Percentiles rank a stretch among this genome's conserved stretches.
Conservation (phyloP, 2,113 vertebrate species). For the Fukomys damarensis region DNA sequence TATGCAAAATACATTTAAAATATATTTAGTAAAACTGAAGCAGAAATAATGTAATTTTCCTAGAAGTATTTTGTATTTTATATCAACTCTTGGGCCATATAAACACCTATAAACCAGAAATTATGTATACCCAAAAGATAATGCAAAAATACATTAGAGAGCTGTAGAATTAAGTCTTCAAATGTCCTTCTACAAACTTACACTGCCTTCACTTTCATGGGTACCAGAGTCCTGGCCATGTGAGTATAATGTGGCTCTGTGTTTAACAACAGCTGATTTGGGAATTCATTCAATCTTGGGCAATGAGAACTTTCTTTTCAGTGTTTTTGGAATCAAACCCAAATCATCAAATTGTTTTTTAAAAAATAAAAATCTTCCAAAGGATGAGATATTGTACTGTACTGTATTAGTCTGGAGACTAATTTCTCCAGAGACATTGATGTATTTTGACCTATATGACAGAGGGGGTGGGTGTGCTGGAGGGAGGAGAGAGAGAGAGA, state of each 20-base stretch:
- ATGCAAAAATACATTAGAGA: background rate
- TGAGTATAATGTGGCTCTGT: background rate
- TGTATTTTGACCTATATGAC: background rate
- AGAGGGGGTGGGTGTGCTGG: background rate
- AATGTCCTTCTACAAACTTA: background rate
- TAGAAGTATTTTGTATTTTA: background rate
- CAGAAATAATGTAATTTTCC: background rate
- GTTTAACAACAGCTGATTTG: background rate
- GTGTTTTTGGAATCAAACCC: background rate
- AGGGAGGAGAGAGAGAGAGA: background rate
- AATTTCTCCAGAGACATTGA: background rate
- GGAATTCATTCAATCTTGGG: fast-evolving
- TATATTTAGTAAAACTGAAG: background rate
- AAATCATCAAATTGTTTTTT: background rate
- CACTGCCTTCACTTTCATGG: background rate
- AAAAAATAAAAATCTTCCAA: background rate
- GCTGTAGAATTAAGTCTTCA: background rate
- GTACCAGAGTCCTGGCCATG: fast-evolving
- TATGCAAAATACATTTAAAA: background rate
- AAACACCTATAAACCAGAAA: background rate
- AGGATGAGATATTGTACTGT: background rate
- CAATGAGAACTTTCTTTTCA: background rate
- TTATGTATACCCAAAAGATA: background rate
- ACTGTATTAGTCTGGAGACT: background rate
- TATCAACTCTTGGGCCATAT: background rate